Evolutionary conservation across 2,113 vertebrate genomes (phyloP).

Genomic region (Motacilla tschutschensis): DNA sequence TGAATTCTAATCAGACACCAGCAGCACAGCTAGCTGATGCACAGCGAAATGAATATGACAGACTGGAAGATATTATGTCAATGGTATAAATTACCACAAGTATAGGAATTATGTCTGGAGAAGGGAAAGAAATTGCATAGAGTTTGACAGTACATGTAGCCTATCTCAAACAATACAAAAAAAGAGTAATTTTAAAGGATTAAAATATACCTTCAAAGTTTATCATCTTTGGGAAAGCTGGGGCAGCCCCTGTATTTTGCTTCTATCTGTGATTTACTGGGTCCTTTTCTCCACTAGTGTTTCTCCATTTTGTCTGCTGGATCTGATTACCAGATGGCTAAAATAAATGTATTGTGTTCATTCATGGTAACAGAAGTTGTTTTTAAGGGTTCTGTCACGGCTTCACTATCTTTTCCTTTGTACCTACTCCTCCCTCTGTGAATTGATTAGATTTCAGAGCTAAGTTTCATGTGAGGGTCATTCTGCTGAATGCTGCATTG

Average conservation of each 20-base stretch:
- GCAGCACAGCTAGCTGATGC: constrained; percentile 28
- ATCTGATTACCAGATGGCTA: constrained; percentile 58
- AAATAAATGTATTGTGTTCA: constrained; percentile 46
- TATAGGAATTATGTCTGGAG: background rate
- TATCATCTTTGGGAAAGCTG: background rate
- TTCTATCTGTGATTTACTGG: constrained; percentile 22
- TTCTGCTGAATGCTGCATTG: constrained; percentile 12
- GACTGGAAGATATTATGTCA: constrained; percentile 24
- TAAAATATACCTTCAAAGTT: constrained; percentile 20
- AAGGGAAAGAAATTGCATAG: constrained; percentile 8
- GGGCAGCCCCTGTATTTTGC: background rate
- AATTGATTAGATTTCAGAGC: constrained; percentile 30
- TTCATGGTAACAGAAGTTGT: constrained; percentile 38
- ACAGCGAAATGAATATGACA: background rate
- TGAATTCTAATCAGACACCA: constrained; percentile 35
- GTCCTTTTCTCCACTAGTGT: background rate
- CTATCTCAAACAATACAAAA: background rate
- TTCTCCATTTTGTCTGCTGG: constrained; percentile 27
- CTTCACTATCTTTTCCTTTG: constrained; percentile 24
- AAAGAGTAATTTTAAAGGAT: constrained; percentile 1
- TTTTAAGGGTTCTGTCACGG: constrained; percentile 17
- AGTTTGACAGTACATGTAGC: constrained; percentile 1
- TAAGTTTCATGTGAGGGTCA: constrained; percentile 9
- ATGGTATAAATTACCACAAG: constrained; percentile 15
- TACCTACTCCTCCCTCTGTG: constrained; percentile 22